Evolutionary conservation across 2,888 invertebrate genomes (phyloP), one percentile per base, ranked within the genome.

Genomic region (Melitaea athalia): DNA sequence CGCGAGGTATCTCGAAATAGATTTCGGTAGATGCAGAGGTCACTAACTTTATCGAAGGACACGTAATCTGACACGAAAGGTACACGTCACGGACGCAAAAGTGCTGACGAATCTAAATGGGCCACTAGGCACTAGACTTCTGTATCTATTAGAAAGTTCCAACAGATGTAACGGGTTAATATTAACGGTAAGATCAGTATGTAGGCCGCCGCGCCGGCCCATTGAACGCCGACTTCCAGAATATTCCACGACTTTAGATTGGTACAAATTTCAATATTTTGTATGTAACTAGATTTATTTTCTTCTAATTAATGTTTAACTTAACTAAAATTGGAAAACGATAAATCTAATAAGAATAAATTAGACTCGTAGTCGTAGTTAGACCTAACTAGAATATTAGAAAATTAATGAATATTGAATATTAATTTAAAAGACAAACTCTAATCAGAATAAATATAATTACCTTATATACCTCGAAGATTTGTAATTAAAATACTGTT

Each of bases 181-280:
- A 69, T 72, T 85, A 87, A 86, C 88, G 86, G 87, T 77, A 81
- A 71, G 73, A 71, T 67, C 73, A 73, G 74, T 68, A 85, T 82
- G 80, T 86, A 80, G 89, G 87, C 74, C 87, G 75, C 72, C 75
- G 80, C 79, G 78, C 86, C 86, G 85, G 85, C 83, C 84, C 76
- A 79, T 76, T 67, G 61, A 68, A 60, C 69, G 70, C 65, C 74
- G 62, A 70, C 77, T 73, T 88, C 89, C 83, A 91, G 90, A 90
- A 91, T 79, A 74, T 90, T 90, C 89, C 68, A 66, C 59, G 59
- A 38, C 10, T 0, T 43, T 15, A 57, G 33, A 33, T 33, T 14
- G 33, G 31, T 24, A 52, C 11, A 3, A 5, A 31, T 12, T 31
- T 45, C 7, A n/a, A n/a, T 57, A 5, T 57, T 11, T 38, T 38